Base-by-base conservation (phyloP, 2,113 vertebrate genomes). In the Rattus rattus region DNA sequence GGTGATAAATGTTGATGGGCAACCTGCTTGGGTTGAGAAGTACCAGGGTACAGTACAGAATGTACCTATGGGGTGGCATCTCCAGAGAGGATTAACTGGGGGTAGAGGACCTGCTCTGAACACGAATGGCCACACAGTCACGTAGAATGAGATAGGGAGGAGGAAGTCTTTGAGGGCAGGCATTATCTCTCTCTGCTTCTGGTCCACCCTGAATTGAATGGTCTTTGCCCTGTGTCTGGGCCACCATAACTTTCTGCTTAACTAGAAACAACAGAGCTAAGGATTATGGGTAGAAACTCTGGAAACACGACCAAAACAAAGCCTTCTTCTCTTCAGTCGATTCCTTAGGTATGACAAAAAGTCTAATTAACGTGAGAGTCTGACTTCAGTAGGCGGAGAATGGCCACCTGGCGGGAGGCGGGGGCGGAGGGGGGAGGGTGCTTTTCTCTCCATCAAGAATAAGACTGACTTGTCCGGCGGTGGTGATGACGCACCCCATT, bases 371-470 rank as follows among this genome's bases (percentile, higher is more conserved):
- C 13, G 56, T 1, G 36, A 75, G 24, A 12, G 47, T 83, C 47
- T 87, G 33, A 52, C 79, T 95, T 69, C 49, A 75, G 10, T 20
- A 75, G 20, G 52, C 22, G 54, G 73, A 90, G 88, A 95, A n/a
- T 83, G 84, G n/a, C 30, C 24, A 61, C 49, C 4, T 70, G 61
- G 22, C 22, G 10, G 39, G 39, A 4, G 83, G 22, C 0, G 0
- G 33, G 14, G 24, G 20, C 5, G 10, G 2, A 61, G 22, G 0
- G 0, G 33, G 14, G 24, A 20, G 7, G 10, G 2, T n/a, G n/a
- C 4, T 12, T 30, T n/a, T 9, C 36, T 89, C 94, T 90, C 39
- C 16, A 20, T 80, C 1, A n/a, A 20, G 91, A 91, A 12, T 65
- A 47, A 79, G 39, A n/a, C 26, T 59, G n/a, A 54, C n/a, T 39